Conservation (phyloP, 2,797 vertebrate species). For the Emydoidea blandingii region DNA sequence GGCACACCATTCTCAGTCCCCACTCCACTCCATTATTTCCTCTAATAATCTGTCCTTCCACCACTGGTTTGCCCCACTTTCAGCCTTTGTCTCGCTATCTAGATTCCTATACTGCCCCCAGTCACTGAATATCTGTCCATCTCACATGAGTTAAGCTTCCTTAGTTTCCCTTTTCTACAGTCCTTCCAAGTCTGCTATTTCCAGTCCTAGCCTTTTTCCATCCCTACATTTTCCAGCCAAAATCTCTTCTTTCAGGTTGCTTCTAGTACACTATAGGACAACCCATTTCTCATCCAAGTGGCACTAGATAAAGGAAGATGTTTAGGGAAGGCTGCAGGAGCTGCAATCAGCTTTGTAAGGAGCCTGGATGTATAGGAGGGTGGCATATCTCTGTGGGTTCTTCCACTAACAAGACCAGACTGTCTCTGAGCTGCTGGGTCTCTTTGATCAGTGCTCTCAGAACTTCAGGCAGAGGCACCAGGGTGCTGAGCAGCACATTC, state of each 20-base stretch:
- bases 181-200: background rate
- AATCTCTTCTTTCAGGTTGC: background rate
- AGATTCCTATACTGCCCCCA: background rate
- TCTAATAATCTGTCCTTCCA: background rate
- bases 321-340: background rate
- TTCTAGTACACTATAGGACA: background rate
- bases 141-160: background rate
- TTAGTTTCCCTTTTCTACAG: background rate
- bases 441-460: background rate
- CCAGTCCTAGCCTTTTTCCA: background rate
- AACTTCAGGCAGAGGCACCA: background rate
- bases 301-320: background rate
- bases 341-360: background rate
- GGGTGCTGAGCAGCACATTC: background rate
- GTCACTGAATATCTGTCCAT: background rate
- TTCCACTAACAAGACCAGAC: background rate
- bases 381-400: background rate
- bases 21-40: background rate
- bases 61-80: background rate
- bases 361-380: background rate
- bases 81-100: background rate
- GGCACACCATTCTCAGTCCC: no score
- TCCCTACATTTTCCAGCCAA: background rate
- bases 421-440: background rate
- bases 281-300: background rate